These are phyloP conservation scores for Chionodraco myersi DNA, from an alignment of 2,113 vertebrate species.

Conservation along the genomic window DNA sequence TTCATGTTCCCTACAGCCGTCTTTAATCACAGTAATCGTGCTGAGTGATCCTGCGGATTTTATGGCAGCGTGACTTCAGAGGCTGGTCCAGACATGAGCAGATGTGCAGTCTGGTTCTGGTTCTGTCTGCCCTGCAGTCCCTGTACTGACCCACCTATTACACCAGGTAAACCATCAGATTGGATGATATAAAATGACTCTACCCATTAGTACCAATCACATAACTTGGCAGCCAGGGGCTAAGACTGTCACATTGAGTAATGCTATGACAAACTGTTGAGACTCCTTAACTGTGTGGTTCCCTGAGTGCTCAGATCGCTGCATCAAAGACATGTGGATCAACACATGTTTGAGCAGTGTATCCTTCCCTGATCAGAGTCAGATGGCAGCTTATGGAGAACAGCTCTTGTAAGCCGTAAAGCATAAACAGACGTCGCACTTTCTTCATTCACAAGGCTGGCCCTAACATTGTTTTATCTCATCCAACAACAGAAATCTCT, in stretches of 20 bases:
- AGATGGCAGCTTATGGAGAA: constrained; percentile 62
- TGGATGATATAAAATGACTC: constrained; percentile 8
- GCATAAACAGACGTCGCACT: constrained; percentile 39
- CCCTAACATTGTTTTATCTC: not conserved
- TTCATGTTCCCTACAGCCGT: constrained; percentile 54
- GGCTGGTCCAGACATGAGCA: constrained; percentile 48
- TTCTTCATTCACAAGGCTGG: constrained; percentile 21
- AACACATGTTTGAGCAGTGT: constrained; percentile 41
- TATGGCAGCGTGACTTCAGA: constrained; percentile 54
- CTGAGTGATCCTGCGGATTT: constrained; percentile 57
- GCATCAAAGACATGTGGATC: constrained; percentile 62
- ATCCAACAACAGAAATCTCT: not conserved
- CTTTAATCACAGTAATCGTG: constrained; percentile 62
- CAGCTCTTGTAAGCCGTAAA: constrained; percentile 51
- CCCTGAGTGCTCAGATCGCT: constrained; percentile 4
- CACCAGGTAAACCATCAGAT: constrained; percentile 42
- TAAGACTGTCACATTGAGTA: constrained; percentile 16
- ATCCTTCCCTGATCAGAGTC: constrained; percentile 56
- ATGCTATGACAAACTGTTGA: constrained; percentile 29
- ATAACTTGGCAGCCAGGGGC: constrained; percentile 13
- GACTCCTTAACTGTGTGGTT: not conserved
- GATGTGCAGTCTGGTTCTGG: constrained; percentile 72
- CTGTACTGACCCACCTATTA: constrained; percentile 34
- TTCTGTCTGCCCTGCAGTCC: constrained; percentile 46
- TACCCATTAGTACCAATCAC: constrained; percentile 27